phyloP scores from a whole-genome alignment of 2,113 vertebrate genomes.

The Lepus europaeus region DNA sequence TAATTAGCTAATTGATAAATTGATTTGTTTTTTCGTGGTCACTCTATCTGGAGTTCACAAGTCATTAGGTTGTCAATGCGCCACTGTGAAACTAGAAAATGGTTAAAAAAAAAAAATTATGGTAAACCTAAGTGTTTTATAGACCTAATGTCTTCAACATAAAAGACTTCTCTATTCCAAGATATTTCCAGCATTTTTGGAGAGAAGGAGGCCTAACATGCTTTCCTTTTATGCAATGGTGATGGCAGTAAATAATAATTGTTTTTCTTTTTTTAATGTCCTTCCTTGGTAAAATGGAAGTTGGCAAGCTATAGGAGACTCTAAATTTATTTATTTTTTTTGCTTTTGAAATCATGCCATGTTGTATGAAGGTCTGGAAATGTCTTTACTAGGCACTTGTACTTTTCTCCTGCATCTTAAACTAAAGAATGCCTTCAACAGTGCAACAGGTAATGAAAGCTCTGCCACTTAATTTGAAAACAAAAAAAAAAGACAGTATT shows the following conservation, averaged over 20 bases:
- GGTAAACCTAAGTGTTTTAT: background rate
- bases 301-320: background rate
- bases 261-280: conserved; percentile 17
- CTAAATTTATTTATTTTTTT: conserved; percentile 13
- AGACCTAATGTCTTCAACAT: background rate
- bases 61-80: background rate
- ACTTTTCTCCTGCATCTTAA: conserved; percentile 20
- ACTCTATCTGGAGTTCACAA: fast-evolving
- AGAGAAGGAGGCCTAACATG: background rate
- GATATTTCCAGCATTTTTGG: background rate
- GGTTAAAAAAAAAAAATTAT: background rate
- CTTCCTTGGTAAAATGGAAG: conserved; percentile 49
- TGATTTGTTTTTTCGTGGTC: too few relatives aligned
- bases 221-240: conserved; percentile 27
- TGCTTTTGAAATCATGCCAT: conserved; percentile 33
- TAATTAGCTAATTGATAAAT: too few relatives aligned
- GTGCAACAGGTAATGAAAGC: background rate
- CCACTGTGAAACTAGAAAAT: conserved; percentile 7
- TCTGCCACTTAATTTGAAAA: background rate
- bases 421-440: conserved; percentile 35
- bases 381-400: background rate
- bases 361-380: conserved; percentile 7
- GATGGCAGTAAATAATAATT: conserved; percentile 16
- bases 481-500: background rate
- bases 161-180: conserved; percentile 36